Evolutionary conservation across 2,797 vertebrate genomes (phyloP).

Genomic region (Aselliscus stoliczkanus): DNA sequence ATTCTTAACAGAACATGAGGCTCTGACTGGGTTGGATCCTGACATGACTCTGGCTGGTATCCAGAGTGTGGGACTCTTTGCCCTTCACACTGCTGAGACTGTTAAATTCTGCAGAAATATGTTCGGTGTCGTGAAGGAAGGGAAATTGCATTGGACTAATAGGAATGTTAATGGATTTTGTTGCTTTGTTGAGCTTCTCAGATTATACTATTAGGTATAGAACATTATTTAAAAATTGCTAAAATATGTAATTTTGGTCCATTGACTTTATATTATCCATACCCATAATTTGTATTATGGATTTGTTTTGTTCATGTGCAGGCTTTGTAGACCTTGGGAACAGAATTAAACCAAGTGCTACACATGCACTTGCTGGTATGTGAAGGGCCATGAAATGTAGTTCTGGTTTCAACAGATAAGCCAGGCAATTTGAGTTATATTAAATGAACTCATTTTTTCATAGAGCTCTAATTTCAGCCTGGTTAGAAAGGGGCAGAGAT

Average conservation of each 20-base stretch:
- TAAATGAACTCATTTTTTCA: constrained; percentile 78
- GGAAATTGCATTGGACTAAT: constrained; percentile 19
- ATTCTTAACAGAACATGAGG: not conserved
- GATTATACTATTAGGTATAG: constrained; percentile 49
- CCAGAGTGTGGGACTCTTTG: not conserved
- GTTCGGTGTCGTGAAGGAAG: not conserved
- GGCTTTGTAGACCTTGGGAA: constrained; percentile 17
- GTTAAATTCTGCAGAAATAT: constrained; percentile 1
- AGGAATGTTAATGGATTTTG: constrained; percentile 27
- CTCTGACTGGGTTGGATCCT: not conserved
- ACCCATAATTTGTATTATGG: constrained; percentile 27
- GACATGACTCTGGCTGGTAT: not conserved
- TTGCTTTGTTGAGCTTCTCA: constrained; percentile 11
- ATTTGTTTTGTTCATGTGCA: constrained; percentile 60
- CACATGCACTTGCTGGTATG: constrained; percentile 24
- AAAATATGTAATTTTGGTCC: constrained; percentile 44
- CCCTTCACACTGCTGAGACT: not conserved
- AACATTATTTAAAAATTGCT: constrained; percentile 60
- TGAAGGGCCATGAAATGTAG: constrained; percentile 71
- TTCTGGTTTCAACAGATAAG: constrained; percentile 82
- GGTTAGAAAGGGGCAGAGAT: constrained; percentile 33
- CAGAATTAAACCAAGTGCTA: constrained; percentile 41
- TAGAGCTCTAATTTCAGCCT: constrained; percentile 78
- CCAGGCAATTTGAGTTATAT: constrained; percentile 77
- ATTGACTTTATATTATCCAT: constrained; percentile 52